Evolutionary conservation across 1,140 invertebrate genomes (phyloP).

Genomic region (Trypoxylus dichotomus): DNA sequence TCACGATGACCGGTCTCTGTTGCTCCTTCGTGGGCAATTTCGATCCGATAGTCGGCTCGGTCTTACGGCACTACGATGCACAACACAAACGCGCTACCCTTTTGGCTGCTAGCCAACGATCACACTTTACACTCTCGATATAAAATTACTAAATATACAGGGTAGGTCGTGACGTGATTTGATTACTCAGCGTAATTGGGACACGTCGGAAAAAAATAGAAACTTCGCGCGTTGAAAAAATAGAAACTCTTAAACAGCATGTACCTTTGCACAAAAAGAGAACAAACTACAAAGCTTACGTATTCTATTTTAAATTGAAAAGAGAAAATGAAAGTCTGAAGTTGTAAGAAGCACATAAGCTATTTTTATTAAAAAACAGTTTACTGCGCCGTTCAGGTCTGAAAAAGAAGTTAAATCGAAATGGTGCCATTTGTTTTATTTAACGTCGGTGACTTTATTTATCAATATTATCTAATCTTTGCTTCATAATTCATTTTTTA

Average conservation of each 20-base stretch:
- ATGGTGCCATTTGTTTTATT: too few species aligned
- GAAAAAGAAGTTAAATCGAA: too few species aligned
- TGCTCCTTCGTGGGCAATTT: neutral
- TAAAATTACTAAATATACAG: conserved; percentile 8
- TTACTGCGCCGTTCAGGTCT: too few species aligned
- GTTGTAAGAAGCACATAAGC: too few species aligned
- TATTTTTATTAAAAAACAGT: too few species aligned
- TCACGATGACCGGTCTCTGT: neutral
- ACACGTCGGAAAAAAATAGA: neutral
- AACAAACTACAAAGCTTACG: too few species aligned
- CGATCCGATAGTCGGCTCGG: neutral
- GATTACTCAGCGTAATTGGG: neutral
- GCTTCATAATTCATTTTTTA: too few species aligned
- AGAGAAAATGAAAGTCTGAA: too few species aligned
- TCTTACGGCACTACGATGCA: neutral
- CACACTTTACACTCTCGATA: neutral
- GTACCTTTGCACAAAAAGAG: neutral
- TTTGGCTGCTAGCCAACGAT: neutral
- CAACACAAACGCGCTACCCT: neutral
- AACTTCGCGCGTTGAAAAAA: neutral
- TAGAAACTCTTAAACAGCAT: neutral
- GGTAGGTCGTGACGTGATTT: conserved; percentile 1
- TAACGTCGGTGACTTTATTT: too few species aligned
- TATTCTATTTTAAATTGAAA: too few species aligned
- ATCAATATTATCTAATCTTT: too few species aligned